A percentile compares a stretch with the other conserved stretches of the same genome.
phyloP scores from a whole-genome alignment of 2,797 vertebrate genomes.

The Paguma larvata region DNA sequence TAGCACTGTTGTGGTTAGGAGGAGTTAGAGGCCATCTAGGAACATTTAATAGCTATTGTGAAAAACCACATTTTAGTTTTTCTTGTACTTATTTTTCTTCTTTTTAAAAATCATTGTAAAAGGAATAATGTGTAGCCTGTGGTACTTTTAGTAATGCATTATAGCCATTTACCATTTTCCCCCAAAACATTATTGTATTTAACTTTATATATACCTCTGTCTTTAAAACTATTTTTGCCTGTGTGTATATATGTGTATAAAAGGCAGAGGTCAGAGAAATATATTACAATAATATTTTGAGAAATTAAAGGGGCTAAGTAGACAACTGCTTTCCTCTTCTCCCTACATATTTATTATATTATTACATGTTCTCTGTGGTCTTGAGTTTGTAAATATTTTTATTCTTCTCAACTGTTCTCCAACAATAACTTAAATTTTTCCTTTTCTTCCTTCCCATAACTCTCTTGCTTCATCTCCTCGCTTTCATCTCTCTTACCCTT shows the following conservation, averaged over 20 bases:
- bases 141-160: neutral
- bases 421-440: neutral
- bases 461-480: neutral
- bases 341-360: neutral
- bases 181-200: neutral
- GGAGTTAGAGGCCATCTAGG: neutral
- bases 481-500: neutral
- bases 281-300: neutral
- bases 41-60: neutral
- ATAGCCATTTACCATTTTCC: neutral
- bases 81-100: neutral
- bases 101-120: neutral
- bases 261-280: neutral
- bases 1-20: neutral
- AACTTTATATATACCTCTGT: neutral
- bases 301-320: neutral
- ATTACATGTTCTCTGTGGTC: neutral
- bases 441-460: neutral
- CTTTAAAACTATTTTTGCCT: neutral
- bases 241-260: neutral
- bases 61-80: neutral
- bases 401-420: neutral
- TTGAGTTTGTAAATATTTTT: neutral
- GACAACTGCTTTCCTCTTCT: neutral
- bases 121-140: neutral